Base-by-base conservation (phyloP, 2,113 vertebrate species). In the Megaleporinus macrocephalus region DNA sequence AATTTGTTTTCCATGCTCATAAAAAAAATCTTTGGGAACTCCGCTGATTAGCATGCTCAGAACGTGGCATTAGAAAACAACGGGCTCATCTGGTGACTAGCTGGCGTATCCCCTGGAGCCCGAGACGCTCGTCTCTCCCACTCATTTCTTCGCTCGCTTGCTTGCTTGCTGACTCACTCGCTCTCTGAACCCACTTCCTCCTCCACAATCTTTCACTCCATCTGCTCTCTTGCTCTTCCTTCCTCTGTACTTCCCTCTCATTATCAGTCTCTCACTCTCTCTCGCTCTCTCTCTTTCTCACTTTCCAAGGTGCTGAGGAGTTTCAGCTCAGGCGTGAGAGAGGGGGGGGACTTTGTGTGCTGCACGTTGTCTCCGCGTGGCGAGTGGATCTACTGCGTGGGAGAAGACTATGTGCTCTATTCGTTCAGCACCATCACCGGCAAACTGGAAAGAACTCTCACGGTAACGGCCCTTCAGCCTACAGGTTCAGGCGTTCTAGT, bases 321-420 rank as follows among this genome's bases (percentile, higher is more conserved):
- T 81, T 99, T 99, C 86, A 98, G 97, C 92, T 99, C 98, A 57
- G 97, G 97, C 94, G 98, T 98, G 87, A 96, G 97, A 85, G 97
- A 98, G 93, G 98, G 98, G 1, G 98, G 96, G 85, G 98, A 99
- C 93, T 99, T 99, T n/a, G 97, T 99, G 68, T 99, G 97, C 93
- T 99, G 97, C 76, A 96, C 97, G 0, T 94, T 99, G 81, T 99
- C 98, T 1, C 98, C 98, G 29, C 96, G 96, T 2, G 98, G 98
- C 0, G 98, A 99, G 90, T 99, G 98, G 98, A 98, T 99, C 92
- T 98, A 99, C 94, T 99, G 98, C 59, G 98, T 99, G 76, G 98
- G 98, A 22, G 98, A 99, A 86, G 98, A 99, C 90, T 98, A 98
- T 87, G 96, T 98, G 93, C 95, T 99, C 2, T 99, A 99, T 88